These are phyloP conservation scores for Galemys pyrenaicus DNA, from an alignment of 2,113 vertebrate species.

Conservation along the genomic window DNA sequence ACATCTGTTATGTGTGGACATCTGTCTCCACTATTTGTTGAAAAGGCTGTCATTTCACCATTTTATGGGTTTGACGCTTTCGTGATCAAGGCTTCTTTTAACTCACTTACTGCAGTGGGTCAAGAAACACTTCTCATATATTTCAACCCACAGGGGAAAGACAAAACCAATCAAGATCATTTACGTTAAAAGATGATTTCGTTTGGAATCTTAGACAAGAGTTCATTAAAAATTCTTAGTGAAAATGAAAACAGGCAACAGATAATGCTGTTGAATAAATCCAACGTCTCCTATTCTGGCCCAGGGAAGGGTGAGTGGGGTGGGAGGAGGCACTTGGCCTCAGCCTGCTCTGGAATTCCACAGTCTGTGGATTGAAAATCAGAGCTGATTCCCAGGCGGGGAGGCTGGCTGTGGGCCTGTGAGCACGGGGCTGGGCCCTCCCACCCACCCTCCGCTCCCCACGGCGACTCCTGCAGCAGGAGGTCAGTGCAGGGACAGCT, in stretches of 20 bases:
- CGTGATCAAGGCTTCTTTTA: background rate
- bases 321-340: background rate
- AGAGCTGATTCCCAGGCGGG: background rate
- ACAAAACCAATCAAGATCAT: background rate
- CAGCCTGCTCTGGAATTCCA: background rate
- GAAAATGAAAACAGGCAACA: background rate
- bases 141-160: background rate
- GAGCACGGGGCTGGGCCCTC: background rate
- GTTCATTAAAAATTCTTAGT: background rate
- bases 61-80: background rate
- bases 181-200: background rate
- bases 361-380: background rate
- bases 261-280: background rate
- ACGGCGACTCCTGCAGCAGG: background rate
- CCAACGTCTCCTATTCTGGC: slow-evolving; percentile 6
- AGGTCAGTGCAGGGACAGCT: slow-evolving; percentile 6
- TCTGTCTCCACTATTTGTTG: background rate
- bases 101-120: background rate
- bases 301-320: background rate
- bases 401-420: background rate
- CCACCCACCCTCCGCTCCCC: fast-evolving
- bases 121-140: background rate
- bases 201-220: slow-evolving; percentile 17
- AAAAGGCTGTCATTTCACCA: background rate
- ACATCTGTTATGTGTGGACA: no score